Conservation (phyloP, 2,113 vertebrate genomes). For the Abramis brama region DNA sequence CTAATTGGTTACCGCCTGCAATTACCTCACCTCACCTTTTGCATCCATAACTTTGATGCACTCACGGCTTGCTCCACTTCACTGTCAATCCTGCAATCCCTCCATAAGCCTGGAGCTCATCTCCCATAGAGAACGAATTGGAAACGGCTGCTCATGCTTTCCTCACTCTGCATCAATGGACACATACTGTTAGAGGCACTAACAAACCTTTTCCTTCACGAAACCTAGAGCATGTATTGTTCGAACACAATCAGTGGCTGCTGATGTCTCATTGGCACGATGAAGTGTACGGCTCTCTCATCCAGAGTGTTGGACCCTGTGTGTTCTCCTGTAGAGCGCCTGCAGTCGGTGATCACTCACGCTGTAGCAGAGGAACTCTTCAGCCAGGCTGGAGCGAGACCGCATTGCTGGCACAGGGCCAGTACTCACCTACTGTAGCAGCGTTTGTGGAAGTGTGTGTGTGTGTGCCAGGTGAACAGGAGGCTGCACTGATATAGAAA, state of each 20-base stretch:
- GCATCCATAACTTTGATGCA: neutral
- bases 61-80: neutral
- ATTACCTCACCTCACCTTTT: neutral
- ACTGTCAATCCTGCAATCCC: neutral
- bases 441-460: conserved; percentile 59
- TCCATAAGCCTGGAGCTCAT: neutral
- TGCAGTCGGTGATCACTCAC: conserved; percentile 37
- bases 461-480: conserved; percentile 22
- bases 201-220: conserved; percentile 5
- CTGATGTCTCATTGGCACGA: neutral
- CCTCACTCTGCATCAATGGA: neutral
- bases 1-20: too few species aligned
- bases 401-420: conserved; percentile 65
- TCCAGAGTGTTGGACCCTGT: neutral
- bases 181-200: neutral
- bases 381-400: conserved; percentile 45
- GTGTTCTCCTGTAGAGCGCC: conserved; percentile 26
- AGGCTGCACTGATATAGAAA: conserved; percentile 56
- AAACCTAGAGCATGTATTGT: neutral
- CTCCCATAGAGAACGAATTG: neutral
- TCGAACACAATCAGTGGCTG: neutral
- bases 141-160: neutral
- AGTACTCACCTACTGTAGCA: conserved; percentile 65
- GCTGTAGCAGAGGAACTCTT: conserved; percentile 50
- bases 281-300: neutral